Percentiles rank a stretch among this genome's conserved stretches.
phyloP scores from a whole-genome alignment of 1,140 invertebrate genomes.

The Thalassaphorura encarpata region DNA sequence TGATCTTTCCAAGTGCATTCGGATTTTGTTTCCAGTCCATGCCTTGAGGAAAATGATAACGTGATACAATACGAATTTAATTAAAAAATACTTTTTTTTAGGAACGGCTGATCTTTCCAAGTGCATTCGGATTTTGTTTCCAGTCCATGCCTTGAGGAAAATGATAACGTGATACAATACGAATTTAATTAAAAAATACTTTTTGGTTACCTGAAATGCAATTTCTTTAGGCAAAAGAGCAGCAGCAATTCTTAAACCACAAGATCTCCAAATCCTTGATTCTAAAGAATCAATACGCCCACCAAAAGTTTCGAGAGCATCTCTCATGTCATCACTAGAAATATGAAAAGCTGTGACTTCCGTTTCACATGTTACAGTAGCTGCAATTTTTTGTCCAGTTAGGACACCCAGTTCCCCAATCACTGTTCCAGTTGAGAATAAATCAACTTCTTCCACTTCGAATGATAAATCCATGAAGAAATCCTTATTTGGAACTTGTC shows the following conservation, averaged over 20 bases:
- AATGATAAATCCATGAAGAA: conserved; percentile 26
- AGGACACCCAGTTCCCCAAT: conserved; percentile 42
- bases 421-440: conserved; percentile 39
- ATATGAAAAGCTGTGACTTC: conserved; percentile 36
- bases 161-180: background rate
- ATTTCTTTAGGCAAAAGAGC: conserved; percentile 32
- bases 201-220: too few relatives aligned
- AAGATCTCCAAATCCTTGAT: conserved; percentile 34
- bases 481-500: conserved; percentile 29
- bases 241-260: conserved; percentile 26
- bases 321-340: conserved; percentile 15
- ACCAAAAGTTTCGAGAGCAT: conserved; percentile 14
- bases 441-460: conserved; percentile 35
- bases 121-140: conserved; percentile 6
- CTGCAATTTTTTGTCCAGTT: conserved; percentile 35
- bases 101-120: conserved; percentile 30
- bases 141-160: conserved; percentile 3
- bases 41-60: conserved; percentile 5
- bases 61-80: too few relatives aligned
- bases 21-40: conserved; percentile 32
- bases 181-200: background rate
- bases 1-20: conserved; percentile 31
- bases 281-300: conserved; percentile 20
- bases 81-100: too few relatives aligned
- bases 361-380: conserved; percentile 40